These are phyloP conservation scores for Camponotus vicinus DNA, from an alignment of 1,140 invertebrate species.

Conservation along the genomic window DNA sequence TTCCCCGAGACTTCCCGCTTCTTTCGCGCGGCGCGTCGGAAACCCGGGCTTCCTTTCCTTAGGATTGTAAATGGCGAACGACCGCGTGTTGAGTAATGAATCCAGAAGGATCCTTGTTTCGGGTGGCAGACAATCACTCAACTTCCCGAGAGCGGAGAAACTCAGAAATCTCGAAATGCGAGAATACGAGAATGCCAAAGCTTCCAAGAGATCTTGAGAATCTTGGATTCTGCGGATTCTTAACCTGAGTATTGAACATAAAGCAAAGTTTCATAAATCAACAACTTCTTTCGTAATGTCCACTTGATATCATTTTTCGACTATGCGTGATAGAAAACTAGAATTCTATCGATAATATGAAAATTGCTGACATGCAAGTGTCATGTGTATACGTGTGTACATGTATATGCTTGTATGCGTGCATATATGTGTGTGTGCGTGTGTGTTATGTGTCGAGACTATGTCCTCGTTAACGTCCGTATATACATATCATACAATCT, in stretches of 20 bases:
- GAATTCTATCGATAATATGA: neutral
- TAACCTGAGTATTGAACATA: neutral
- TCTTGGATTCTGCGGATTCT: neutral
- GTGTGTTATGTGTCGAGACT: slow-evolving; percentile 10
- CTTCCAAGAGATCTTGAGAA: neutral
- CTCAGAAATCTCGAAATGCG: slow-evolving; percentile 36
- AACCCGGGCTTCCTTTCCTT: slow-evolving; percentile 46
- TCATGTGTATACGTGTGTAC: neutral
- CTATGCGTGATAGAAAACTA: neutral
- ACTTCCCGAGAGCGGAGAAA: neutral
- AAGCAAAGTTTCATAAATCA: neutral
- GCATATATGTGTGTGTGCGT: neutral
- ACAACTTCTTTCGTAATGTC: neutral
- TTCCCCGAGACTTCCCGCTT: slow-evolving; percentile 48
- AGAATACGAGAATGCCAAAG: neutral
- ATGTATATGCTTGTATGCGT: neutral
- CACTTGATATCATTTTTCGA: neutral
- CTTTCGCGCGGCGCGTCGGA: slow-evolving; percentile 35
- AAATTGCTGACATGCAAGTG: slow-evolving; percentile 34
- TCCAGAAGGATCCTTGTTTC: slow-evolving; percentile 50
- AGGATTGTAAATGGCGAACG: slow-evolving; percentile 58
- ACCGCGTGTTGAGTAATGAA: slow-evolving; percentile 56
- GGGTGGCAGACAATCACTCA: slow-evolving; percentile 47
- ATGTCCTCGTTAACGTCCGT: slow-evolving; percentile 31
- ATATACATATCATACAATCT: slow-evolving; percentile 18